A percentile compares a stretch with the other conserved stretches of the same genome.
Evolutionary conservation across 2,113 vertebrate genomes (phyloP).

Genomic region (Silurus glanis): DNA sequence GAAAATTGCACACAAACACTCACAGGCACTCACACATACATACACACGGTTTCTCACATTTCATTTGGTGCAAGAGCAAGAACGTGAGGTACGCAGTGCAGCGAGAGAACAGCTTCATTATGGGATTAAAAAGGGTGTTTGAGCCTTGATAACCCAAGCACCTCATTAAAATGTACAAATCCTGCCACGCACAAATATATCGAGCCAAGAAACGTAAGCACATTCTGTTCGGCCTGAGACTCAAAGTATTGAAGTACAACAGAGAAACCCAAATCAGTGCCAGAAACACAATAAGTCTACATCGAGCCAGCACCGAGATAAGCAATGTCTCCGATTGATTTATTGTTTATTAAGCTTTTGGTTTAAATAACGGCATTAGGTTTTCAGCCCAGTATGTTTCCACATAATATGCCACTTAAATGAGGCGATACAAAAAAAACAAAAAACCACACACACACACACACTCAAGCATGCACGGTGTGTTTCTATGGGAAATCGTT

Average conservation of each 20-base stretch:
- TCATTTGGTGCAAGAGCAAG: slow-evolving; percentile 24
- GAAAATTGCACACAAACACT: background rate
- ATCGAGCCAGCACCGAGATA: background rate
- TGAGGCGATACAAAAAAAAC: background rate
- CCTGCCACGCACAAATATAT: slow-evolving; percentile 21
- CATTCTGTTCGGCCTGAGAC: slow-evolving; percentile 23
- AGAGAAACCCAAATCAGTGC: background rate
- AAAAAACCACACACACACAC: background rate
- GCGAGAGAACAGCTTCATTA: slow-evolving; percentile 28
- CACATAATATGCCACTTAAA: background rate
- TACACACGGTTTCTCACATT: slow-evolving; percentile 62
- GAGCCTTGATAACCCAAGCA: slow-evolving; percentile 26
- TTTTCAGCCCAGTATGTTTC: background rate
- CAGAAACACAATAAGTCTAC: background rate
- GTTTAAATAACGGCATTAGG: background rate
- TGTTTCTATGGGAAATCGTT: background rate
- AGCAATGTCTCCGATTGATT: background rate
- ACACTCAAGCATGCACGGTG: background rate
- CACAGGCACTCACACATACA: slow-evolving; percentile 22
- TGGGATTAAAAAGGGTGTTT: slow-evolving; percentile 23
- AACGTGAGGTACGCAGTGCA: background rate
- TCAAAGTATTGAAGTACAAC: background rate
- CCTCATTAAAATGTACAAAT: slow-evolving; percentile 38
- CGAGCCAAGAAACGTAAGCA: slow-evolving; percentile 20
- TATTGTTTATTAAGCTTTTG: background rate